Base-by-base conservation (phyloP, 2,797 vertebrate species). In the Pseudochaenichthys georgianus region DNA sequence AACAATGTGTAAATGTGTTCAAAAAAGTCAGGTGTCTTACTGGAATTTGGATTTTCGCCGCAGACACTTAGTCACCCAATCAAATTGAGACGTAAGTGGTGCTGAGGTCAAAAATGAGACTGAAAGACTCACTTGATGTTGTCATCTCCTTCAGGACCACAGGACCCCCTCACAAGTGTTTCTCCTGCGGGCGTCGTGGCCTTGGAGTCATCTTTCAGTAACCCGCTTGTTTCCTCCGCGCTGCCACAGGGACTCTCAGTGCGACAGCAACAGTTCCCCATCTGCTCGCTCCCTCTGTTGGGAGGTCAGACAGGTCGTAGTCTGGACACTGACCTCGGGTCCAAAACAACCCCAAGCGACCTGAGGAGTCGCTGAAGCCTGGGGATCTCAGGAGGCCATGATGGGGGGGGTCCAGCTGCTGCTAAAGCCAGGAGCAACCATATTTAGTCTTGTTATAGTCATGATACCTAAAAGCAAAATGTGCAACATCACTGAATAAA, bases 221-320 rank as follows among this genome's bases (percentile, higher is more conserved):
- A 78, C 17, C 68, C 88, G 16, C 89, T 93, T 43, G 73, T 84
- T 77, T 95, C 95, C 79, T 95, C 95, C 52, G 54, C 80, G 10
- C 81, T 91, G 74, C 88, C 77, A 77, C 94, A 94, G 64, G 90
- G 89, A 82, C 67, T 89, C 67, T 92, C 70, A 70, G 61, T 0
- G 10, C n/a, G 81, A 85, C 93, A 95, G 85, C 94, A 95, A 73
- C 70, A 15, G 91, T 87, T 91, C 87, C 95, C 95, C 95, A 95
- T 96, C 81, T 87, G 85, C 75, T 62, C 17, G 64, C 87, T 74
- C 80, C 88, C 82, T 80, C 82, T 59, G 57, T 34, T 15, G 48
- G 84, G 76, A 73, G 71, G 77, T 73, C 68, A 61, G 75, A 64
- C 61, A 7, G 81, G 77, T 15, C 28, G 58, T n/a, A 3, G 71